Percentiles rank a stretch among this genome's conserved stretches.
These are phyloP conservation scores for Scleropages formosus DNA, from an alignment of 2,797 vertebrate genomes.

Conservation along the genomic window DNA sequence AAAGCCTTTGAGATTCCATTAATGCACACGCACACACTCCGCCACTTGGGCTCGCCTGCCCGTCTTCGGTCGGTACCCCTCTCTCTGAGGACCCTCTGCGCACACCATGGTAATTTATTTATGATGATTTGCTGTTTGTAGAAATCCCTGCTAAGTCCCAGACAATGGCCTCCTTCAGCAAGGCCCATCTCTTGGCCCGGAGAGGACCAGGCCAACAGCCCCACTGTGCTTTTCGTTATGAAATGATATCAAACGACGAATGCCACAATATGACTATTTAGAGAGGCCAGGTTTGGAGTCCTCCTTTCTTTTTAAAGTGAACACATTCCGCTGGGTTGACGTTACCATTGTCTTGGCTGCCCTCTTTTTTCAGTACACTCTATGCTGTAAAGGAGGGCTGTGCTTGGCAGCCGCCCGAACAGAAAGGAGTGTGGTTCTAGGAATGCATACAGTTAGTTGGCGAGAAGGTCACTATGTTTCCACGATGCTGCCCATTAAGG, in stretches of 20 bases:
- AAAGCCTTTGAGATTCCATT: background rate
- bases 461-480: background rate
- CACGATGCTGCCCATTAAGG: background rate
- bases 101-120: slow-evolving; percentile 23
- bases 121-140: slow-evolving; percentile 21
- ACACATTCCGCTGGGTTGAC: background rate
- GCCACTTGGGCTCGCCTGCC: background rate
- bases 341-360: background rate
- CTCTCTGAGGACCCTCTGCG: background rate
- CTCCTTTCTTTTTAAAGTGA: background rate
- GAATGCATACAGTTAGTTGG: background rate
- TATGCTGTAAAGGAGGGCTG: background rate
- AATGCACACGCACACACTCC: too few species aligned
- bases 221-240: background rate
- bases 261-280: background rate
- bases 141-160: slow-evolving; percentile 17
- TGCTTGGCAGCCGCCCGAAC: background rate
- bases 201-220: background rate
- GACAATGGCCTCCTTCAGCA: slow-evolving; percentile 20
- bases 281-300: background rate
- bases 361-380: too few species aligned
- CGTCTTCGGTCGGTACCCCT: background rate
- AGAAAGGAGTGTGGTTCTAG: background rate
- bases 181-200: background rate
- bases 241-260: background rate